Conservation (phyloP, 2,113 vertebrate species). For the Rhea americana region DNA sequence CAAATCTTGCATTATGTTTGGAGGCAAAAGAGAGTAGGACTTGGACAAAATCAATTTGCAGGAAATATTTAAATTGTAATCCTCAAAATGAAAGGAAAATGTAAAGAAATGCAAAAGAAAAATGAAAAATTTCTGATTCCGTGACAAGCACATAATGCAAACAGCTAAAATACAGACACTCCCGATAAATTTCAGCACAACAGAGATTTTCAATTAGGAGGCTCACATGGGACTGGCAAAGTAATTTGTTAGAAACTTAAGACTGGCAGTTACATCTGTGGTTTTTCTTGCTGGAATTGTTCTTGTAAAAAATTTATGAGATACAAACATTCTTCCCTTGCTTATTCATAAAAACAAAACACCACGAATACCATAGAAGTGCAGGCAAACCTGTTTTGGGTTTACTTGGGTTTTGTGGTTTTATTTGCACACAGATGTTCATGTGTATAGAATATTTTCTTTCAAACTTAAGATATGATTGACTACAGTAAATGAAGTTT, state of each 20-base stretch:
- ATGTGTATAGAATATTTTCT: neutral
- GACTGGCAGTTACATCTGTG: constrained; percentile 17
- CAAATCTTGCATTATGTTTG: neutral
- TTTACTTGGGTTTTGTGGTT: neutral
- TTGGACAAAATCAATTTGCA: neutral
- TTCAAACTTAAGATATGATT: neutral
- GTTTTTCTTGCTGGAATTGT: constrained; percentile 33
- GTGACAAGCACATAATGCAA: neutral
- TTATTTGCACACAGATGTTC: neutral
- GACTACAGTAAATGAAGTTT: neutral
- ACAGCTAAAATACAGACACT: neutral
- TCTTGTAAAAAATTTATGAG: constrained; percentile 39
- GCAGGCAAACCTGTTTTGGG: neutral
- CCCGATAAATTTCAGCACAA: constrained; percentile 1
- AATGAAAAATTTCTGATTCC: neutral
- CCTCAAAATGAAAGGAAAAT: neutral
- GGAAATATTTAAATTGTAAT: neutral
- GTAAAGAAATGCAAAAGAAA: neutral
- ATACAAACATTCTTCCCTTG: constrained; percentile 18
- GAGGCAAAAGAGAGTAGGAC: neutral
- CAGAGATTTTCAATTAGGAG: constrained; percentile 47
- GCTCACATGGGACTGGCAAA: constrained; percentile 14
- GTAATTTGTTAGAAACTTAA: constrained; percentile 67
- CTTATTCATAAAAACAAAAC: constrained; percentile 40
- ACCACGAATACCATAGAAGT: neutral